Conservation (phyloP, 2,888 invertebrate genomes). For the Tholera decimalis region DNA sequence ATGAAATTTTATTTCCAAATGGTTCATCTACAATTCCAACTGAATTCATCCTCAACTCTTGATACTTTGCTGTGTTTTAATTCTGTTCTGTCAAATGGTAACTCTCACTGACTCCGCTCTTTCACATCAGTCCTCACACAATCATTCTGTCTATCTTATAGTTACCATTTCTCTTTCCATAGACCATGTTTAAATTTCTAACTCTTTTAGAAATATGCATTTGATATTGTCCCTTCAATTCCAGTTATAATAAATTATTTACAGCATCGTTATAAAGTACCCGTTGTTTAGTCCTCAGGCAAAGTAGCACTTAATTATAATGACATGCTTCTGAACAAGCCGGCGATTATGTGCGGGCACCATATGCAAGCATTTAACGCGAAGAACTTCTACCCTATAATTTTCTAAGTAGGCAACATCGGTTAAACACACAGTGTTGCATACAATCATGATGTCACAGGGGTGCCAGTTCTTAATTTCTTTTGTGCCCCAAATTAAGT, state of each 20-base stretch:
- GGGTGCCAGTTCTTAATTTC: conserved; percentile 38
- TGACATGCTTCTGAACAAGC: conserved; percentile 24
- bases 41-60: neutral
- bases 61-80: no score
- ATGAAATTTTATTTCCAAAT: neutral
- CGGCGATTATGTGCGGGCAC: conserved; percentile 34
- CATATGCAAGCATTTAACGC: conserved; percentile 53
- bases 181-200: no score
- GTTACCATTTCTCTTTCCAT: no score
- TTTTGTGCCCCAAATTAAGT: conserved; percentile 39
- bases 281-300: neutral
- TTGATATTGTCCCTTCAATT: neutral
- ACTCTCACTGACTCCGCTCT: no score
- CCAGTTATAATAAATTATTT: neutral
- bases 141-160: no score
- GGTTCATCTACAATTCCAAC: neutral
- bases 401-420: conserved; percentile 46
- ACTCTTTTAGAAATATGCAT: no score
- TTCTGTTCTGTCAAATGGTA: no score
- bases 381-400: conserved; percentile 36
- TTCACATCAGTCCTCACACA: no score
- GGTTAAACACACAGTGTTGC: conserved; percentile 26
- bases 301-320: conserved; percentile 32
- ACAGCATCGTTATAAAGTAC: neutral
- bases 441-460: conserved; percentile 28